Percentiles rank a stretch among this genome's conserved stretches.
These are phyloP conservation scores for Drosophila ogumai DNA, from an alignment of 1,140 invertebrate genomes.

Conservation along the genomic window DNA sequence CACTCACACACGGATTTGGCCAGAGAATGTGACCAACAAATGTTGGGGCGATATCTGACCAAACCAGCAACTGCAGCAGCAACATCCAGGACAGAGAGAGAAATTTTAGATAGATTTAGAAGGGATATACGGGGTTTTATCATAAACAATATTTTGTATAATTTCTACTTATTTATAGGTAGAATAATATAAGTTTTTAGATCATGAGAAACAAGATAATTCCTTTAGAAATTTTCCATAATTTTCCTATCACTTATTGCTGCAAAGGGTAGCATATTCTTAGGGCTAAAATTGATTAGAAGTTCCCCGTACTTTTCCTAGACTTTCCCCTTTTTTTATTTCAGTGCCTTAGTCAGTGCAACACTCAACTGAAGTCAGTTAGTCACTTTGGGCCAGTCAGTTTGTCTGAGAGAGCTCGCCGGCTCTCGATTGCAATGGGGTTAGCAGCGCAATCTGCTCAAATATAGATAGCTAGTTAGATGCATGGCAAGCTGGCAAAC, in stretches of 20 bases:
- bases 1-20: conserved; percentile 19
- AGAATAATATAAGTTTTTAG: background rate
- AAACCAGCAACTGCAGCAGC: conserved; percentile 50
- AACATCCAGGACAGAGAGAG: conserved; percentile 15
- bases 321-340: background rate
- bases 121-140: background rate
- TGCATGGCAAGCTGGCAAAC: conserved; percentile 55
- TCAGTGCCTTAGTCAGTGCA: background rate
- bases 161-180: background rate
- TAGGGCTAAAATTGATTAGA: background rate
- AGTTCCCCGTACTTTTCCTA: accelerated
- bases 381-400: conserved; percentile 72
- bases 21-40: conserved; percentile 54
- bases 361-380: conserved; percentile 41
- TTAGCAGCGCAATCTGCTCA: conserved; percentile 82
- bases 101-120: background rate
- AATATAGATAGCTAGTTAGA: conserved; percentile 83
- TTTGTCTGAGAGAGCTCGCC: conserved; percentile 61
- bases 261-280: background rate
- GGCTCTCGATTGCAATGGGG: conserved; percentile 69
- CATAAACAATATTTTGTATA: too few species aligned
- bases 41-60: conserved; percentile 56
- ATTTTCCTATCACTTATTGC: background rate
- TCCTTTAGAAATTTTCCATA: background rate
- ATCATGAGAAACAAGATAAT: background rate